Conservation (phyloP, 2,888 invertebrate genomes). For the Philereme vetulata region DNA sequence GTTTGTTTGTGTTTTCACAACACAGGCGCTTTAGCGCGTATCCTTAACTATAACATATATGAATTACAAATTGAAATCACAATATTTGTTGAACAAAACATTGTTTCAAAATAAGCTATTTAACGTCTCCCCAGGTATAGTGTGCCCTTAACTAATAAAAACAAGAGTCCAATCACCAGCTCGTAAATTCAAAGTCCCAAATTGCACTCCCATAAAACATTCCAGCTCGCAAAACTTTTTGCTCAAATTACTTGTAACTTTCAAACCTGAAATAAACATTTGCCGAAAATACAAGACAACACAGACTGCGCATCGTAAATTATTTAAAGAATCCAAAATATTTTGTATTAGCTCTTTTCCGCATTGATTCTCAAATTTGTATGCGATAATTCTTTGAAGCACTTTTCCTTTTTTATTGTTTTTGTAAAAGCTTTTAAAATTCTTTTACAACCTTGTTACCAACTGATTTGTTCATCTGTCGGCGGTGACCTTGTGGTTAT, state of each 20-base stretch:
- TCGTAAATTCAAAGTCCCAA: neutral
- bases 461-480: neutral
- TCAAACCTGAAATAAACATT: constrained; percentile 30
- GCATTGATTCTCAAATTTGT: constrained; percentile 42
- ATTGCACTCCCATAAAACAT: neutral
- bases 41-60: too few relatives aligned
- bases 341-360: constrained; percentile 37
- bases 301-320: constrained; percentile 44
- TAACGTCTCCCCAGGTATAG: too few relatives aligned
- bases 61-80: too few relatives aligned
- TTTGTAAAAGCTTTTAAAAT: constrained; percentile 1
- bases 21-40: too few relatives aligned
- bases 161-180: too few relatives aligned
- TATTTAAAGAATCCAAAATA: constrained; percentile 47
- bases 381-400: constrained; percentile 26
- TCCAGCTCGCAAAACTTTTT: neutral
- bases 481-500: neutral
- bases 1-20: too few relatives aligned
- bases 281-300: constrained; percentile 36
- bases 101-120: too few relatives aligned
- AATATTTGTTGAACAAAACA: too few relatives aligned
- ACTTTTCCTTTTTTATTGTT: constrained; percentile 14
- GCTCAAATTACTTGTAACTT: constrained; percentile 25
- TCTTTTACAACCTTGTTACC: neutral
- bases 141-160: too few relatives aligned